Evolutionary conservation across 2,888 invertebrate species (phyloP).

Genomic region (Drosophila flavopinicola): DNA sequence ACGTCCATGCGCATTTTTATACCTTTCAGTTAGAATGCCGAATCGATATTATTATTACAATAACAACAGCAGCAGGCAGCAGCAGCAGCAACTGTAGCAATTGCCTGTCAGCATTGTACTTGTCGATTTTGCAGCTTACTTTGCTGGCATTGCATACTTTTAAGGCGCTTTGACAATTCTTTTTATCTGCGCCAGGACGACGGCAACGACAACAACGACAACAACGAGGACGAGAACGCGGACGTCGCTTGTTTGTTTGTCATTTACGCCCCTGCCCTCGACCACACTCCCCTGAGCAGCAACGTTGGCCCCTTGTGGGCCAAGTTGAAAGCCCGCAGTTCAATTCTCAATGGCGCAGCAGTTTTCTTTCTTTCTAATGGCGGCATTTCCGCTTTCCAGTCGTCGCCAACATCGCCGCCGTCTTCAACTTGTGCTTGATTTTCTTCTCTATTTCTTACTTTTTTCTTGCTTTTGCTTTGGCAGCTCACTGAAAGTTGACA

Average conservation of each 20-base stretch:
- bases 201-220: conserved; percentile 16
- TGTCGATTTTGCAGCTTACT: conserved; percentile 81
- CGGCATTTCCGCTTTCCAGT: conserved; percentile 72
- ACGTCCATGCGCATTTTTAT: conserved; percentile 64
- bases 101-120: conserved; percentile 81
- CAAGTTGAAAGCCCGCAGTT: conserved; percentile 74
- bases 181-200: conserved; percentile 75
- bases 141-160: conserved; percentile 80
- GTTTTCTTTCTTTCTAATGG: conserved; percentile 79
- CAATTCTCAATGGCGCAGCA: conserved; percentile 81
- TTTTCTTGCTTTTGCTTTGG: neutral
- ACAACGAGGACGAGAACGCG: conserved; percentile 44
- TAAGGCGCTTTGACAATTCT: conserved; percentile 81
- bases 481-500: conserved; percentile 70
- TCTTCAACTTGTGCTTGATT: conserved; percentile 42
- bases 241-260: conserved; percentile 78
- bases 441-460: conserved; percentile 26
- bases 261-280: conserved; percentile 56
- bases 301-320: conserved; percentile 30
- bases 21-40: conserved; percentile 61
- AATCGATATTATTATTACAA: conserved; percentile 81
- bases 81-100: conserved; percentile 71
- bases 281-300: neutral
- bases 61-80: conserved; percentile 59
- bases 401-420: conserved; percentile 49